Conservation (phyloP, 2,113 vertebrate species). For the Pseudopipra pipra region DNA sequence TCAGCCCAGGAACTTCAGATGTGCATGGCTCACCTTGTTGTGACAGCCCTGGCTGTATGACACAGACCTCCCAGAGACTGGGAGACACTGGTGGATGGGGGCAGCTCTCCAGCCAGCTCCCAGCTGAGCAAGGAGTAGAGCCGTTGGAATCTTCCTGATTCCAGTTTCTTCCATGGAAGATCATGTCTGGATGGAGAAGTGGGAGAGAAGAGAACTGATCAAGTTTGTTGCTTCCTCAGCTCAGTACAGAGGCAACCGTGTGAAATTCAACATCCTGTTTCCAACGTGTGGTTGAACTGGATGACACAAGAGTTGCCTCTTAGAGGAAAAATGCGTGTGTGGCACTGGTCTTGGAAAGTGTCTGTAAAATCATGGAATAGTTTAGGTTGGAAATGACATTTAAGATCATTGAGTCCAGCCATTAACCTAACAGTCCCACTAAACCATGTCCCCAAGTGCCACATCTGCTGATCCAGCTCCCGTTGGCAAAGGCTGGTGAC, state of each 20-base stretch:
- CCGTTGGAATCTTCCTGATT: not conserved
- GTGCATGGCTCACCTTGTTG: not conserved
- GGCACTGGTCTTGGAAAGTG: not conserved
- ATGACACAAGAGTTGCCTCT: not conserved
- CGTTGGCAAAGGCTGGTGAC: not conserved
- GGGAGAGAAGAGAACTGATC: not conserved
- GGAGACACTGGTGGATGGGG: not conserved
- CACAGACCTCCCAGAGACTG: not conserved
- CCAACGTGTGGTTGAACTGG: accelerated
- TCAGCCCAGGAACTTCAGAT: not conserved
- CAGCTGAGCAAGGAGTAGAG: not conserved
- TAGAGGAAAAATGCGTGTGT: not conserved
- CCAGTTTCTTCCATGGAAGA: not conserved
- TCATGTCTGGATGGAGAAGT: not conserved
- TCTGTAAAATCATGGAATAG: not conserved
- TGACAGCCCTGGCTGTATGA: not conserved
- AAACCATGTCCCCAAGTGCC: not conserved
- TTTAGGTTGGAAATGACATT: not conserved
- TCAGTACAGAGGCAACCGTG: not conserved
- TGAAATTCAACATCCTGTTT: not conserved
- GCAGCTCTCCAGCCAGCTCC: not conserved
- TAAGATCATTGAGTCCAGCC: not conserved
- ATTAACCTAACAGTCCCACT: not conserved
- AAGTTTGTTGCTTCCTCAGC: not conserved
- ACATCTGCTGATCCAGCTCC: not conserved